Percentiles rank a stretch among this genome's conserved stretches.
Conservation (phyloP, 2,113 vertebrate genomes). For the Tetrax tetrax region DNA sequence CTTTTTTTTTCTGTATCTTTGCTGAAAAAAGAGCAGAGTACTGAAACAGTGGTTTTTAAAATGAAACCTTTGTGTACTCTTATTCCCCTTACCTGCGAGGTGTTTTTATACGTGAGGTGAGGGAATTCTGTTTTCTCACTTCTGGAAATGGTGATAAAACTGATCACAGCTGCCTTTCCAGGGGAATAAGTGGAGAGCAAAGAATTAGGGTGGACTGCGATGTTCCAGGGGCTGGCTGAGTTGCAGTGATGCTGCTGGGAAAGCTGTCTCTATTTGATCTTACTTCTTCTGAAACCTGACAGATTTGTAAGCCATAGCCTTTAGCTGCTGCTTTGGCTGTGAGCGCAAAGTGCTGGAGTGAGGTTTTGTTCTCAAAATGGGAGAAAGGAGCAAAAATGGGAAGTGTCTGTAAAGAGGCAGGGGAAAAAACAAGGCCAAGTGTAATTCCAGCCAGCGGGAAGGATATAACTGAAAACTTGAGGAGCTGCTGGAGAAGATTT, state of each 20-base stretch:
- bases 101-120: background rate
- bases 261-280: background rate
- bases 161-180: background rate
- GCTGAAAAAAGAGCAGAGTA: background rate
- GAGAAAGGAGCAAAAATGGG: background rate
- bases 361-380: background rate
- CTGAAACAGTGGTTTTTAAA: background rate
- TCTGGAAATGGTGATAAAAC: background rate
- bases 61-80: background rate
- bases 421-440: background rate
- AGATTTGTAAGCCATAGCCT: background rate
- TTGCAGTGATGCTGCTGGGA: background rate
- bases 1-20: background rate
- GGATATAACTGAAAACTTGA: background rate
- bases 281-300: background rate
- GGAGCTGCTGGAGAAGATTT: background rate
- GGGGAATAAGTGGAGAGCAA: background rate
- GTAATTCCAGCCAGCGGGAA: background rate
- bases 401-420: background rate
- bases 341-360: background rate
- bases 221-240: background rate
- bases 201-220: background rate
- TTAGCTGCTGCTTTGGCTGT: slow-evolving; percentile 34
- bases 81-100: background rate
- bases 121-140: background rate